Percentiles rank a stretch among this genome's conserved stretches.
Conservation (phyloP, 2,888 invertebrate species). For the Hedychridium roseum region DNA sequence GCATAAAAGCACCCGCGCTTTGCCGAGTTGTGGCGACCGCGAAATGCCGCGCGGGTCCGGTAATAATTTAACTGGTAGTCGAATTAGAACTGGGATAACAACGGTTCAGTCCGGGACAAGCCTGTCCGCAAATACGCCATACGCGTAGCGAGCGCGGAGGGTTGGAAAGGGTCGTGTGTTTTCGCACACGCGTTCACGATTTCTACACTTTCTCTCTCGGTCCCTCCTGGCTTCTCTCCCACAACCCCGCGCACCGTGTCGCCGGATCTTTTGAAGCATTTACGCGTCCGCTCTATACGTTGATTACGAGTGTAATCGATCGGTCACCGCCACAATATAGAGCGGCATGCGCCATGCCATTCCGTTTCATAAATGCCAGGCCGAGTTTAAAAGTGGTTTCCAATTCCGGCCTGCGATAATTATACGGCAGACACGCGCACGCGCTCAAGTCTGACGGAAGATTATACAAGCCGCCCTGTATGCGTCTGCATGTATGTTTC, state of each 20-base stretch:
- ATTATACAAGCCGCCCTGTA: too few species aligned
- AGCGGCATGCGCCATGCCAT: slow-evolving; percentile 23
- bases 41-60: slow-evolving; percentile 45
- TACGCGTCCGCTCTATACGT: slow-evolving; percentile 25
- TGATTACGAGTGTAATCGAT: slow-evolving; percentile 42
- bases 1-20: slow-evolving; percentile 25
- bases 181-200: too few species aligned
- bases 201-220: too few species aligned
- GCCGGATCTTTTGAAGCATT: slow-evolving; percentile 34
- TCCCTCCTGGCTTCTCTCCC: too few species aligned
- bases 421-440: too few species aligned
- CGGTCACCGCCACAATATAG: slow-evolving; percentile 23
- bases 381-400: slow-evolving; percentile 33
- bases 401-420: slow-evolving; percentile 31
- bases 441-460: too few species aligned
- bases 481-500: too few species aligned
- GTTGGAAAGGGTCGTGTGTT: too few species aligned
- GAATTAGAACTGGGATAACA: slow-evolving; percentile 53
- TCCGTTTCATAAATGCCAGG: slow-evolving; percentile 42
- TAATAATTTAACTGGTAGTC: slow-evolving; percentile 57
- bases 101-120: slow-evolving; percentile 39
- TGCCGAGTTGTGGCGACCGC: slow-evolving; percentile 34
- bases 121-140: slow-evolving; percentile 37
- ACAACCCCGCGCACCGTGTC: too few species aligned
- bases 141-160: too few species aligned